These are phyloP conservation scores for Pterobdella sp. DNA, from an alignment of 2,888 invertebrate species.

Conservation along the genomic window DNA sequence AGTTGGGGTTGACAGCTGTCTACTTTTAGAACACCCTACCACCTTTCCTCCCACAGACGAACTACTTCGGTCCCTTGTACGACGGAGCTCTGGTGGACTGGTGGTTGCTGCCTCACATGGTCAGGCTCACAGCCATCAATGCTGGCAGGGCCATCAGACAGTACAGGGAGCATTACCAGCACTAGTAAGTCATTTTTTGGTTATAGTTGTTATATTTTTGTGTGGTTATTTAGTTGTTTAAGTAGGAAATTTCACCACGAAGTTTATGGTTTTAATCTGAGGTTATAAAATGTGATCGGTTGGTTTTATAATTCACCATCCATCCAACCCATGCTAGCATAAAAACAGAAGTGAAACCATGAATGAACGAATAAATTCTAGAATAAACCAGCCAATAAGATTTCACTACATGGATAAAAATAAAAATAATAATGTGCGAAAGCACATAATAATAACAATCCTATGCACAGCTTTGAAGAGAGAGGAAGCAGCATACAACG, in stretches of 20 bases:
- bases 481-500: neutral
- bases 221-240: neutral
- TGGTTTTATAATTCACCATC: neutral
- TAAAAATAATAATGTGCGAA: neutral
- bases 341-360: neutral
- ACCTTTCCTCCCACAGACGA: slow-evolving; percentile 41
- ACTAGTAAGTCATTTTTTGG: slow-evolving; percentile 61
- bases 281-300: neutral
- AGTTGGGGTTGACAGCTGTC: too few relatives aligned
- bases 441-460: neutral
- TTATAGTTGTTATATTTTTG: neutral
- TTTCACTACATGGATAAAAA: neutral
- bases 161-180: slow-evolving; percentile 78
- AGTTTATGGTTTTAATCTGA: neutral
- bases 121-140: slow-evolving; percentile 78
- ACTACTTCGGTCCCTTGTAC: slow-evolving; percentile 81
- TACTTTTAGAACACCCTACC: neutral
- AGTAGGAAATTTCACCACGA: neutral
- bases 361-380: neutral
- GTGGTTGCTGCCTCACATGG: slow-evolving; percentile 70
- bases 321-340: neutral
- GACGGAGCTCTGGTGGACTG: slow-evolving; percentile 77
- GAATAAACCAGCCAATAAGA: neutral
- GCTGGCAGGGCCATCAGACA: slow-evolving; percentile 85
- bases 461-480: slow-evolving; percentile 2